Conservation (phyloP, 2,113 vertebrate genomes). For the Geococcyx californianus region DNA sequence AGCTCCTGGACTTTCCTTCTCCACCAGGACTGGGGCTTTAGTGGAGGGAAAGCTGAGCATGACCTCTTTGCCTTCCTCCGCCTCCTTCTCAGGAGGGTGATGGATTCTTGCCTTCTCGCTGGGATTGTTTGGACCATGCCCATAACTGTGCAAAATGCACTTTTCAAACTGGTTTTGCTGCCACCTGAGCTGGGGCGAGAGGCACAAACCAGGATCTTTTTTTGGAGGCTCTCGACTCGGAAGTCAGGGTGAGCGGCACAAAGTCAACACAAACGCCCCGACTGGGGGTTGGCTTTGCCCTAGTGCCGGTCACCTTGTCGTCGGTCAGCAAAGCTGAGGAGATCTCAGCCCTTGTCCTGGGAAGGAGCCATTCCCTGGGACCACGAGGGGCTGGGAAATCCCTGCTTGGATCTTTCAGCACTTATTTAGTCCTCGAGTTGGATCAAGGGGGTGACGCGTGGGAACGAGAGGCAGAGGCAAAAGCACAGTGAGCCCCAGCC, state of each 20-base stretch:
- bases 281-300: background rate
- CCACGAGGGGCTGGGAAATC: fast-evolving
- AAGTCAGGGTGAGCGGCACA: background rate
- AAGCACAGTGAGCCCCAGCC: fast-evolving
- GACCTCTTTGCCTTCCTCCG: background rate
- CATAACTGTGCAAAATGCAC: background rate
- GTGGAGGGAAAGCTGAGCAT: background rate
- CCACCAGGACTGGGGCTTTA: background rate
- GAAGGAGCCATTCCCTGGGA: background rate
- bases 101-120: fast-evolving
- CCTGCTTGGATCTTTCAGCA: fast-evolving
- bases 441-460: background rate
- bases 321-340: background rate
- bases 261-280: background rate
- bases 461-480: background rate
- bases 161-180: background rate
- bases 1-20: background rate
- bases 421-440: background rate
- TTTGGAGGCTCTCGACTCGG: background rate
- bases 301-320: fast-evolving
- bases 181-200: background rate
- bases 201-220: background rate
- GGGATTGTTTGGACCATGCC: background rate
- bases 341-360: background rate
- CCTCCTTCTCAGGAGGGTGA: too few species aligned